phyloP scores from a whole-genome alignment of 53 echinoderm and acorn worm species.

The Temnopleurus reevesii region DNA sequence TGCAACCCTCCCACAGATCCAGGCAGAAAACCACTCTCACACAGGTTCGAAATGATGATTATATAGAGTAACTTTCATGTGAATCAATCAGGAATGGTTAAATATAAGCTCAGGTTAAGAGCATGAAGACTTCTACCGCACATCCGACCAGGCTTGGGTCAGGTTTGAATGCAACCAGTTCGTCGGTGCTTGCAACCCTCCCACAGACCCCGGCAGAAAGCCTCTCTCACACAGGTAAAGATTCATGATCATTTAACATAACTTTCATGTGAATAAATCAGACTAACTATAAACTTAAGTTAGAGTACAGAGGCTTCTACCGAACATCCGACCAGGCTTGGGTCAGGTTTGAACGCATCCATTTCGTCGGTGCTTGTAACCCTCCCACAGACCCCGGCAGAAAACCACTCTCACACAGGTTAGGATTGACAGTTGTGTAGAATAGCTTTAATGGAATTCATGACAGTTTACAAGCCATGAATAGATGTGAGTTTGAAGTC shows the following conservation, averaged over 20 bases:
- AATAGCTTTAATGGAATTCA: too few species aligned
- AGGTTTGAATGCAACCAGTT: conserved; percentile 98
- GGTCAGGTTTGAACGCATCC: conserved; percentile 92
- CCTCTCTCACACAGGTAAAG: conserved; percentile 95
- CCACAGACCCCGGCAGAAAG: conserved; percentile 97
- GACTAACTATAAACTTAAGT: not conserved
- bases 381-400: conserved; percentile 89
- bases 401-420: conserved; percentile 94
- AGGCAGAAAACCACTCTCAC: conserved; percentile 91
- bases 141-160: conserved; percentile 94
- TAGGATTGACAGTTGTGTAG: too few species aligned
- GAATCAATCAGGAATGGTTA: too few species aligned
- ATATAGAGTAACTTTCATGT: too few species aligned
- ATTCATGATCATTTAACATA: not conserved
- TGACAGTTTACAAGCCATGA: too few species aligned
- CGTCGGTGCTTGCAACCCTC: conserved; percentile 99
- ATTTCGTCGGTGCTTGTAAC: conserved; percentile 98
- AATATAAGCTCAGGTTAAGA: too few species aligned
- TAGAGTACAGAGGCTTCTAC: conserved; percentile 97
- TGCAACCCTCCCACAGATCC: conserved; percentile 98
- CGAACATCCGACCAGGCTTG: conserved; percentile 90
- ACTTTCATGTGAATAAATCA: not conserved
- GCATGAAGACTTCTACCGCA: conserved; percentile 97
- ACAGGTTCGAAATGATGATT: conserved; percentile 65
- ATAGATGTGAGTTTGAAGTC: too few species aligned